Conservation (phyloP, 2,113 vertebrate species). For the Stomatorhinus ivindoensis region DNA sequence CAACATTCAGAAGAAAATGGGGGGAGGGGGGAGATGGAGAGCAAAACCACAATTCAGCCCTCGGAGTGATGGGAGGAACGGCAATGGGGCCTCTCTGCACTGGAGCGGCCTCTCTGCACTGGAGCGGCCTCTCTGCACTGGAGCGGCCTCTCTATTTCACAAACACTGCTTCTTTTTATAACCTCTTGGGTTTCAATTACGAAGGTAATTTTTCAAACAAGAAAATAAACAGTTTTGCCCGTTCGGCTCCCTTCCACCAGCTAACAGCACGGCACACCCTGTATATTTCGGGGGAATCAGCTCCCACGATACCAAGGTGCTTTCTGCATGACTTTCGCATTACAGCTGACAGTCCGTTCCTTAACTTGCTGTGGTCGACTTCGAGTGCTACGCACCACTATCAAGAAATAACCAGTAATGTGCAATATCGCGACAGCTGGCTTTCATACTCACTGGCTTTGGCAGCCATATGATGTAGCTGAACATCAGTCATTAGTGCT, state of each 20-base stretch:
- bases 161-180: not conserved
- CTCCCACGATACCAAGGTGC: not conserved
- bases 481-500: not conserved
- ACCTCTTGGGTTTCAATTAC: not conserved
- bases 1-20: not conserved
- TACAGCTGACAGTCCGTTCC: not conserved
- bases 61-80: not conserved
- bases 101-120: not conserved
- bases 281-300: not conserved
- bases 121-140: not conserved
- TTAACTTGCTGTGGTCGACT: not conserved
- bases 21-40: not conserved
- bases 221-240: not conserved
- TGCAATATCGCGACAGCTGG: not conserved
- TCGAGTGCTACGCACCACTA: not conserved
- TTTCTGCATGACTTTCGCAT: not conserved
- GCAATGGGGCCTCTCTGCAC: not conserved
- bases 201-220: conserved; percentile 4
- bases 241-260: not conserved
- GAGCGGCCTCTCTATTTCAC: not conserved
- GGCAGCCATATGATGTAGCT: not conserved
- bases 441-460: not conserved
- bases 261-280: conserved; percentile 10
- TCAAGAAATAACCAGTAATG: not conserved
- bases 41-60: not conserved